Percentiles rank a stretch among this genome's conserved stretches.
Evolutionary conservation across 2,797 vertebrate species (phyloP).

Genomic region (Phyllotis vaccarum): DNA sequence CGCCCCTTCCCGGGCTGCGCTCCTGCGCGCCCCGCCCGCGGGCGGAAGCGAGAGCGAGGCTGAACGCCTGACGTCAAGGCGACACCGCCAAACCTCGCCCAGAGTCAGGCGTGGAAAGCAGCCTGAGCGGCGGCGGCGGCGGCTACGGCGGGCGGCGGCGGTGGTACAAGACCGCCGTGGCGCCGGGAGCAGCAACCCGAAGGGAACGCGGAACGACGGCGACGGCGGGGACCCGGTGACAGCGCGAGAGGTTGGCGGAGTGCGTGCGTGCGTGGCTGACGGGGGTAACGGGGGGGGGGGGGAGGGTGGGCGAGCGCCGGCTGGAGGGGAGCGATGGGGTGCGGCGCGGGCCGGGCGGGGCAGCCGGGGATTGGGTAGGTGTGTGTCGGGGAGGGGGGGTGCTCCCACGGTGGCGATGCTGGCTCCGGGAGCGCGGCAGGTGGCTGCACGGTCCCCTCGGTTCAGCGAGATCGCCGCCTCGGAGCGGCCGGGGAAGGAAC

Average conservation of each 20-base stretch:
- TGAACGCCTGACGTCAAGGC: slow-evolving; percentile 89
- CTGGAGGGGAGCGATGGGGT: slow-evolving; percentile 71
- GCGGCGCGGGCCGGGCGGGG: slow-evolving; percentile 54
- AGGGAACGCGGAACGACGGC: slow-evolving; percentile 65
- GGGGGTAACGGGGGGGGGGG: slow-evolving; percentile 40
- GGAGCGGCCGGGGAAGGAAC: slow-evolving; percentile 7
- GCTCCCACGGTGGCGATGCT: not conserved
- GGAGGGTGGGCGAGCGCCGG: slow-evolving; percentile 72
- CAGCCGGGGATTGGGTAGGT: not conserved
- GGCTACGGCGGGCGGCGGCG: slow-evolving; percentile 82
- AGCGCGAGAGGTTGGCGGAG: slow-evolving; percentile 75
- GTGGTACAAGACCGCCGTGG: slow-evolving; percentile 74
- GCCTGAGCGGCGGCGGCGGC: slow-evolving; percentile 85
- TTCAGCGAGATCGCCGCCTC: not conserved
- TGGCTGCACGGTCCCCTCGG: slow-evolving; percentile 64
- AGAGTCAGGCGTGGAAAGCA: slow-evolving; percentile 85
- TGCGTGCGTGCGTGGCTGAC: slow-evolving; percentile 63
- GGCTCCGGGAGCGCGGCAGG: slow-evolving; percentile 73
- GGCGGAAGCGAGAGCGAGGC: slow-evolving; percentile 86
- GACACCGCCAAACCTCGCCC: slow-evolving; percentile 89
- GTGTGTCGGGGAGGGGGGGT: not conserved
- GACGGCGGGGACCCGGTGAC: slow-evolving; percentile 72
- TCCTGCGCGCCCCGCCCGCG: slow-evolving; percentile 79
- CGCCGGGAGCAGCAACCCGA: slow-evolving; percentile 65
- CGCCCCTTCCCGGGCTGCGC: slow-evolving; percentile 74